Conservation (phyloP, 2,888 invertebrate genomes). For the Ligdia adustata region DNA sequence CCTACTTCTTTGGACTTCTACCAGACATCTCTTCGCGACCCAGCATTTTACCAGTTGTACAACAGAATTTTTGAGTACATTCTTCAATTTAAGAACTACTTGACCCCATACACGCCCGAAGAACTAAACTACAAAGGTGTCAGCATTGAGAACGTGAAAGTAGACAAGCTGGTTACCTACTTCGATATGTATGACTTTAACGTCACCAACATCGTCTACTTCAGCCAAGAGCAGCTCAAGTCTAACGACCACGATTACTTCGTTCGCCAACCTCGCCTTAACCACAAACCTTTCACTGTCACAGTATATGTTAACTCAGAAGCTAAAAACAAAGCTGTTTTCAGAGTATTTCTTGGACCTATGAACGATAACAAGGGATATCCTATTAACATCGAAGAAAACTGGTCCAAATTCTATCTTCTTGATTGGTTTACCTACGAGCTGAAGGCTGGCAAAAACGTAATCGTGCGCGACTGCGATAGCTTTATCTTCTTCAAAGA, state of each 20-base stretch:
- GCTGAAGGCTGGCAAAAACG: conserved; percentile 85
- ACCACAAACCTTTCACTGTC: conserved; percentile 87
- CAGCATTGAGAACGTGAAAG: conserved; percentile 83
- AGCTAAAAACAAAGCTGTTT: conserved; percentile 79
- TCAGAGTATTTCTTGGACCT: conserved; percentile 88
- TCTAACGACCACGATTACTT: conserved; percentile 68
- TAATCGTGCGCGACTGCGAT: conserved; percentile 85
- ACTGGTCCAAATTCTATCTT: conserved; percentile 85
- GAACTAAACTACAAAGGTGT: conserved; percentile 84
- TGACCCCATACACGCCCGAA: conserved; percentile 83
- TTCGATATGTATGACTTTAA: conserved; percentile 87
- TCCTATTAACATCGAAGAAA: conserved; percentile 77
- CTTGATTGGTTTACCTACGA: conserved; percentile 85
- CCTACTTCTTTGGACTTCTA: conserved; percentile 86
- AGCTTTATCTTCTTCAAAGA: conserved; percentile 85
- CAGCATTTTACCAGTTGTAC: conserved; percentile 88
- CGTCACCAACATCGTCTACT: conserved; percentile 80
- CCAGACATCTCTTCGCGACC: conserved; percentile 87
- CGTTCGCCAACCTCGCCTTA: conserved; percentile 87
- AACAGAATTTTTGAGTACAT: conserved; percentile 84
- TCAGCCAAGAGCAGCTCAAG: conserved; percentile 55
- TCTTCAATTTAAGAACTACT: conserved; percentile 84
- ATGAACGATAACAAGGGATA: conserved; percentile 85
- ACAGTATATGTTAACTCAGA: conserved; percentile 85
- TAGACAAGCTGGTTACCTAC: conserved; percentile 86